Evolutionary conservation across 1,140 invertebrate species (phyloP).

Genomic region (Philopotamus ludificatus): DNA sequence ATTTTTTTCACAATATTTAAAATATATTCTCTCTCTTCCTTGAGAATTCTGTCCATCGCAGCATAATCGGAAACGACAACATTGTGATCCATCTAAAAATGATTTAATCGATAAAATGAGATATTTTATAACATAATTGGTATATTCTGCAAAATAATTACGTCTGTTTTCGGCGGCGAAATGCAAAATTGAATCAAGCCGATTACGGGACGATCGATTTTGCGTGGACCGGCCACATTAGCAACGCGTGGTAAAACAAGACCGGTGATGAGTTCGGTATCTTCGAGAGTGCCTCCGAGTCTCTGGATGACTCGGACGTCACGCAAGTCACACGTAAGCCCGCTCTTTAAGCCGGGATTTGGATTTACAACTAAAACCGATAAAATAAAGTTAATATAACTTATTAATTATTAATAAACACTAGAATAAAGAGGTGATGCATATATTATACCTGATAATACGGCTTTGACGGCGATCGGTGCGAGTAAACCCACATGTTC

Average conservation of each 20-base stretch:
- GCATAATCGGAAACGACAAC: conserved; percentile 98
- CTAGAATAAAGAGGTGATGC: conserved; percentile 14
- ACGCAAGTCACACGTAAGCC: conserved; percentile 67
- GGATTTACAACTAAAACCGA: conserved; percentile 49
- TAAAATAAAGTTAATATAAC: conserved; percentile 17
- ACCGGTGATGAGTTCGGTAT: conserved; percentile 94
- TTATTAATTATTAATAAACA: conserved; percentile 5
- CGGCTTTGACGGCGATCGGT: conserved; percentile 96
- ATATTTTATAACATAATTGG: too few species aligned
- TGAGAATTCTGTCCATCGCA: conserved; percentile 98
- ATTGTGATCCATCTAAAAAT: conserved; percentile 93
- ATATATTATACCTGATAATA: conserved; percentile 66
- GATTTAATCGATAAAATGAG: too few species aligned
- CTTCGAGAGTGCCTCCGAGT: conserved; percentile 96
- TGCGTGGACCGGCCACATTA: conserved; percentile 88
- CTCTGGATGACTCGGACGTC: conserved; percentile 97
- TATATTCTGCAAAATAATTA: too few species aligned
- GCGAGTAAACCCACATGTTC: conserved; percentile 94
- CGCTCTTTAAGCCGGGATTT: conserved; percentile 51
- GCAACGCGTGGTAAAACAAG: conserved; percentile 88
- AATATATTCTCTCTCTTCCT: conserved; percentile 97
- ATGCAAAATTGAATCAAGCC: conserved; percentile 99
- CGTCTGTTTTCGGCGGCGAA: conserved; percentile 98
- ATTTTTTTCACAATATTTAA: conserved; percentile 99
- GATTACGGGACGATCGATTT: conserved; percentile 97